phyloP scores from a whole-genome alignment of 2,888 invertebrate genomes.

The Zele albiditarsus region DNA sequence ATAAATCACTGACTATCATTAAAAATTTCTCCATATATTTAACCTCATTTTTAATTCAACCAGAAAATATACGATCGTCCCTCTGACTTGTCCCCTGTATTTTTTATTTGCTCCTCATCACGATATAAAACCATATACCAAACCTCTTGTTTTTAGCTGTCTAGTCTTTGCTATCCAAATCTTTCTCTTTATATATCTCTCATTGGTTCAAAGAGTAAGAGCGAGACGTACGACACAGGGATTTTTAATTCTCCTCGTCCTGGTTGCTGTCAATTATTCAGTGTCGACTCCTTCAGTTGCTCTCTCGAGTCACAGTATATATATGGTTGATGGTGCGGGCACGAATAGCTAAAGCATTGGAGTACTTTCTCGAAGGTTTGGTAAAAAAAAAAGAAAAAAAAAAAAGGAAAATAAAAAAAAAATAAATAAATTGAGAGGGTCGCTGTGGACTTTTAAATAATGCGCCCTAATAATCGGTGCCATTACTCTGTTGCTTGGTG shows the following conservation, averaged over 20 bases:
- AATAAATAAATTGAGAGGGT: slow-evolving; percentile 52
- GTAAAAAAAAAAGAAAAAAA: not conserved
- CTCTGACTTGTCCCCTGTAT: slow-evolving; percentile 10
- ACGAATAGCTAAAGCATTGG: slow-evolving; percentile 44
- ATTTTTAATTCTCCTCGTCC: slow-evolving; percentile 65
- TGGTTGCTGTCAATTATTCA: slow-evolving; percentile 68
- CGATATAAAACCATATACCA: slow-evolving; percentile 6
- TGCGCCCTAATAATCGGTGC: slow-evolving; percentile 66
- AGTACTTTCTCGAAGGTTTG: slow-evolving; percentile 36
- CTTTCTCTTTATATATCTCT: slow-evolving; percentile 48
- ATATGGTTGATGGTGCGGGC: slow-evolving; percentile 48
- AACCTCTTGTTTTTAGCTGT: slow-evolving; percentile 6
- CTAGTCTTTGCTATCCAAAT: slow-evolving; percentile 24
- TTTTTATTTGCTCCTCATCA: slow-evolving; percentile 17
- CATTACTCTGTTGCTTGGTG: slow-evolving; percentile 57
- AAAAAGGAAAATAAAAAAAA: slow-evolving; percentile 25
- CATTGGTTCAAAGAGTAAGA: slow-evolving; percentile 32
- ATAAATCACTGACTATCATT: not conserved
- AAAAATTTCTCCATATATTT: slow-evolving; percentile 54
- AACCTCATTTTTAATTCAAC: slow-evolving; percentile 70
- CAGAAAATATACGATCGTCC: slow-evolving; percentile 61
- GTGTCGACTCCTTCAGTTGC: slow-evolving; percentile 39
- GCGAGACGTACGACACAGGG: slow-evolving; percentile 48
- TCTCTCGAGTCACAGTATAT: slow-evolving; percentile 33
- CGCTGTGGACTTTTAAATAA: slow-evolving; percentile 62